These are phyloP conservation scores for Latrodectus hesperus DNA, from an alignment of 2,888 invertebrate genomes.

Conservation along the genomic window DNA sequence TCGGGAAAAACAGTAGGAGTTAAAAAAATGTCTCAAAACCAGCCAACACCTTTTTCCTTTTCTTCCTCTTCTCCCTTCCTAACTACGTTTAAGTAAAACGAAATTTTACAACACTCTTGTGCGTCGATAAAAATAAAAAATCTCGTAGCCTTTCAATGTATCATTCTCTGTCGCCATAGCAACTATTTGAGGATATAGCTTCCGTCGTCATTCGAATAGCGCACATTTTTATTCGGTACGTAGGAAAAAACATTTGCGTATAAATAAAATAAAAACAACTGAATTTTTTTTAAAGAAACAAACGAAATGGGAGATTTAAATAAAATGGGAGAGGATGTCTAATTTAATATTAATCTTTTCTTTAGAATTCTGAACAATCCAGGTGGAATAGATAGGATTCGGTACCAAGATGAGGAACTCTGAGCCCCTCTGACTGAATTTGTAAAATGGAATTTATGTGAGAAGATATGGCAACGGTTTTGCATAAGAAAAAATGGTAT, in stretches of 20 bases:
- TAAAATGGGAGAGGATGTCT: constrained; percentile 37
- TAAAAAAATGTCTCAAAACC: constrained; percentile 5
- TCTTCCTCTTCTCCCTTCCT: not conserved
- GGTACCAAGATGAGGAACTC: constrained; percentile 4
- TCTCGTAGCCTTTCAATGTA: constrained; percentile 9
- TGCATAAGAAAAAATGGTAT: not conserved
- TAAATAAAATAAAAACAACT: constrained; percentile 45
- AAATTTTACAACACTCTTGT: constrained; percentile 38
- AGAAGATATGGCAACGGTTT: constrained; percentile 9
- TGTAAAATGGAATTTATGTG: constrained; percentile 7
- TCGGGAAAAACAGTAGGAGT: not conserved
- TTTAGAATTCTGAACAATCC: not conserved
- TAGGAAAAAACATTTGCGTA: not conserved
- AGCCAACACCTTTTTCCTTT: constrained; percentile 1
- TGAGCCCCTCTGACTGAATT: constrained; percentile 1
- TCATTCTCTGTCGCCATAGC: constrained; percentile 35
- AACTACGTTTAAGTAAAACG: constrained; percentile 44
- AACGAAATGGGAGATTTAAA: constrained; percentile 42
- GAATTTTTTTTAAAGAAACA: not conserved
- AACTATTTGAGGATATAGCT: constrained; percentile 15
- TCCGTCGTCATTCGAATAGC: constrained; percentile 7
- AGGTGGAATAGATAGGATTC: constrained; percentile 38
- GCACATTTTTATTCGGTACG: constrained; percentile 8
- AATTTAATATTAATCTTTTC: constrained; percentile 57
- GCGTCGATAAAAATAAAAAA: constrained; percentile 9